Evolutionary conservation across 2,888 invertebrate genomes (phyloP), one percentile per base, ranked within the genome.

Genomic region (Deroplatys truncata): DNA sequence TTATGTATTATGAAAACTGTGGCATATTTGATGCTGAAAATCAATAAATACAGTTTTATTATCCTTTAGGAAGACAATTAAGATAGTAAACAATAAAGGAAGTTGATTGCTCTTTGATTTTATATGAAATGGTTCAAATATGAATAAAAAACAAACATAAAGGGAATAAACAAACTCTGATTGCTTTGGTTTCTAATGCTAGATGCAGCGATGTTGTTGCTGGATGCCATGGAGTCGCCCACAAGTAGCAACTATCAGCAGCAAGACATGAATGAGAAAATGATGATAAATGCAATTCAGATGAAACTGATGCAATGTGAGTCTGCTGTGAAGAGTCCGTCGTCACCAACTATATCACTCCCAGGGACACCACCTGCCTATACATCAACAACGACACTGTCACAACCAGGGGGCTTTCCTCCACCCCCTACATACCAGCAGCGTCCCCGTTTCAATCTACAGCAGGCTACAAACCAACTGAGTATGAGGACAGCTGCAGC

Each of bases 241-340:
- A 92, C 92, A 89, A 92, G 92, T 90, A 93, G 92, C 89, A 89
- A 88, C 87, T 88, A 91, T 89, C 91, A 91, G 28, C 94, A 93
- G 86, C 92, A 94, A 93, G 94, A 94, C 89, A 93, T 95, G 92
- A 96, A 96, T 92, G 97, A 97, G 92, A 96, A 96, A 93, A 96
- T 96, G 93, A 97, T 97, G 91, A 98, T 98, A 91, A 97, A 96
- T 92, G 98, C 97, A 86, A 99, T 99, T 92, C 97, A 98, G 92
- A 97, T 97, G 93, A 97, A 97, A 92, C 94, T 99, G 92, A 98
- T 98, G 98, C 97, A 96, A 92, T 97, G 96, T 92, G 95, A 95
- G 90, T 94, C 93, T 89, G 95, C 94, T 13, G 95, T 96, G 89
- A 96, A 96, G 93, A 95, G 95, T 92, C 96, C 96, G 90, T 94